Conservation (phyloP, 2,888 invertebrate genomes). For the Eristalis tenax region DNA sequence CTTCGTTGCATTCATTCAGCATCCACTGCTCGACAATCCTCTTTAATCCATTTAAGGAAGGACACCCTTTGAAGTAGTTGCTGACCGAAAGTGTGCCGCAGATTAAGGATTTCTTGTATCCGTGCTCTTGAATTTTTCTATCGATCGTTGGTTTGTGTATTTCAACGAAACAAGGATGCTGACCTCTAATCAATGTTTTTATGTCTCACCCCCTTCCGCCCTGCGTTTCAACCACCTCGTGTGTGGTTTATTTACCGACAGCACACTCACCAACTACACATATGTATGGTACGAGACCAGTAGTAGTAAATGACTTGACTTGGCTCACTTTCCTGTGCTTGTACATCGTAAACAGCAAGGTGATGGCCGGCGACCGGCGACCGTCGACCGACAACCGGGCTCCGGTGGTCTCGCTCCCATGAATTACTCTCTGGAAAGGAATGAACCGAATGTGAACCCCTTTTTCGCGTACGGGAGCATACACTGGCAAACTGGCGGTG, state of each 20-base stretch:
- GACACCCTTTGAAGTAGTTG: neutral
- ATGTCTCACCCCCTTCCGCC: slow-evolving; percentile 2
- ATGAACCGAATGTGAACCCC: slow-evolving; percentile 64
- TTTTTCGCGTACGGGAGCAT: slow-evolving; percentile 53
- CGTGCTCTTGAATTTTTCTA: slow-evolving; percentile 61
- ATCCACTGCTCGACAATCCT: neutral
- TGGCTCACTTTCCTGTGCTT: slow-evolving; percentile 48
- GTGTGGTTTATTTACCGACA: slow-evolving; percentile 17
- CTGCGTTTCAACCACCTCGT: neutral
- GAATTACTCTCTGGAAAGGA: slow-evolving; percentile 61
- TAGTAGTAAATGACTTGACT: slow-evolving; percentile 55
- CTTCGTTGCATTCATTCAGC: neutral
- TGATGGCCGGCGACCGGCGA: slow-evolving; percentile 32
- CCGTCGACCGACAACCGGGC: slow-evolving; percentile 1
- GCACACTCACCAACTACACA: neutral
- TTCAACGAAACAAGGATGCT: slow-evolving; percentile 59
- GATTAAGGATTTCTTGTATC: slow-evolving; percentile 44
- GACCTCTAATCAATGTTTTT: slow-evolving; percentile 70
- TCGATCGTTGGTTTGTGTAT: slow-evolving; percentile 42
- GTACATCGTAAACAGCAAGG: slow-evolving; percentile 58
- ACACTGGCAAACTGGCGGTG: slow-evolving; percentile 21
- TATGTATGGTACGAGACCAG: neutral
- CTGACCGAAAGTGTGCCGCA: slow-evolving; percentile 5
- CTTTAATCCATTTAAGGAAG: slow-evolving; percentile 63
- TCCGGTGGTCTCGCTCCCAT: slow-evolving; percentile 11